Evolutionary conservation across 2,888 invertebrate genomes (phyloP).

Genomic region (Lutraria lutraria): DNA sequence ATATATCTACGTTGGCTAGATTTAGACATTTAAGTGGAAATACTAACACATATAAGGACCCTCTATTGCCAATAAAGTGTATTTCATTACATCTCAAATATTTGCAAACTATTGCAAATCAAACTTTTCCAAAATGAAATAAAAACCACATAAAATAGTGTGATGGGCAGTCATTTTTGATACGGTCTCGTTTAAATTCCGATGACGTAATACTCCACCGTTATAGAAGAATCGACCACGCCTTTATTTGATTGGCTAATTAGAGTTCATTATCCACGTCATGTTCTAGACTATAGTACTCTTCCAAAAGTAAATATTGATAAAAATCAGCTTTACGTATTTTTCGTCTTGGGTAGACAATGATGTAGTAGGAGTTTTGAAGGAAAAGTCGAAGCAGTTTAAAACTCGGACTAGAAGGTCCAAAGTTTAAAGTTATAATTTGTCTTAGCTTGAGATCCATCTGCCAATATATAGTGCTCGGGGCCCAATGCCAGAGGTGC

Average conservation of each 20-base stretch:
- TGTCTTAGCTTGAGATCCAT: too few species aligned
- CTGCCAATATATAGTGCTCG: too few species aligned
- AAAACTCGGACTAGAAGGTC: too few species aligned
- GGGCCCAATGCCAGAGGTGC: too few species aligned
- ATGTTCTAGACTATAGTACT: not conserved
- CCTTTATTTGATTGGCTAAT: slow-evolving; percentile 10
- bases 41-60: not conserved
- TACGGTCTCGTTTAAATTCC: slow-evolving; percentile 4
- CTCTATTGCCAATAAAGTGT: not conserved
- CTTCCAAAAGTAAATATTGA: not conserved
- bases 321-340: not conserved
- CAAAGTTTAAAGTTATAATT: too few species aligned
- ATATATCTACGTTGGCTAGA: not conserved
- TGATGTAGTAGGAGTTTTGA: too few species aligned
- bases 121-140: slow-evolving; percentile 12
- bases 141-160: not conserved
- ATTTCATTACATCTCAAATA: slow-evolving; percentile 23
- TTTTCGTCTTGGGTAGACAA: too few species aligned
- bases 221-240: slow-evolving; percentile 16
- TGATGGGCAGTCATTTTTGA: not conserved
- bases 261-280: not conserved
- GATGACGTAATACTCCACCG: not conserved
- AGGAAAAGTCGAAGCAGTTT: too few species aligned
- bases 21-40: slow-evolving; percentile 2
- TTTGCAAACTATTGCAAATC: not conserved